Evolutionary conservation across 2,888 invertebrate genomes (phyloP), one percentile per base, ranked within the genome.

Genomic region (Megalurothrips usitatus): DNA sequence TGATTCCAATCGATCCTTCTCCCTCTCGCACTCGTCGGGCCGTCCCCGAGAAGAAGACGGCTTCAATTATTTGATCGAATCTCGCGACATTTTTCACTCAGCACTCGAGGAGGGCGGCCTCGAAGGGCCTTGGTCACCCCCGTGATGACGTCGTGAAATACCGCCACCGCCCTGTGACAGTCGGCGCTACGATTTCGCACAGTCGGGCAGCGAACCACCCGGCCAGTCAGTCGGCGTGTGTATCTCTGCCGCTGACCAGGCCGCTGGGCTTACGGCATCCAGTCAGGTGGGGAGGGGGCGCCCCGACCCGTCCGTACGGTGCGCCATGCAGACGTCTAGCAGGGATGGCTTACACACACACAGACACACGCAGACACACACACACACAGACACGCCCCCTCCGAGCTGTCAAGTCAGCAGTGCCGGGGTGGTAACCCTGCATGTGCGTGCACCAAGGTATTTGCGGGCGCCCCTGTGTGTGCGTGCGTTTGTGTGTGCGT

Each of bases 31-130:
- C 58, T n/a, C 58, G 52, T 6, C 52, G 14, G n/a, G n/a, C 6
- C 34, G 34, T 43, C 6, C 34, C 34, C n/a, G n/a, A n/a, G n/a
- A 12, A 52, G 52, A n/a, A n/a, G 68, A 11, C 68, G 11, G 23
- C 23, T 68, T 68, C 68, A 68, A 68, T 68, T 68, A 68, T 68
- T 68, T 68, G 68, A 68, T 68, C 68, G 23, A n/a, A 68, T 68
- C 68, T 68, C 11, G 23, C 6, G 68, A n/a, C 68, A 68, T 68
- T 68, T 68, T 68, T 68, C 68, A 68, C 68, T 68, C 68, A 68
- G 68, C 68, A 9, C 68, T 52, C 68, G 58, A 19, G 34, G 34
- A 43, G 2, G 34, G 34, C 34, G 34, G 34, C 6, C 34, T 43
- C 3, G 34, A 2, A 2, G 6, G 34, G 34, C 2, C 34, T 43